These are phyloP conservation scores for Dendrocincla tyrannina DNA, from an alignment of 2,797 vertebrate genomes.

Conservation along the genomic window DNA sequence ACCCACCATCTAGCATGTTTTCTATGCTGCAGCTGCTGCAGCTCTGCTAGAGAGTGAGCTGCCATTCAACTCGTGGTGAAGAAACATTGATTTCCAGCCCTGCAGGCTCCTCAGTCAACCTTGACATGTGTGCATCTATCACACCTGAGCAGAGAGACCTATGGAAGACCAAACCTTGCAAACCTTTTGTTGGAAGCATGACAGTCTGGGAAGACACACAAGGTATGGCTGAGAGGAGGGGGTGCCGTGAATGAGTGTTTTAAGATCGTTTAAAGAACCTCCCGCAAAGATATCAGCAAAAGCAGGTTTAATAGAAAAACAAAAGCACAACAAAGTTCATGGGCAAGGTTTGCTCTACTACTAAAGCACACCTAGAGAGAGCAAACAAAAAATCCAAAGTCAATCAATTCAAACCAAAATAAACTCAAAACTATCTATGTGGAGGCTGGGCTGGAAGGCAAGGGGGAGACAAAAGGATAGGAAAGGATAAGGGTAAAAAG, in stretches of 20 bases:
- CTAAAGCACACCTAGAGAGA: background rate
- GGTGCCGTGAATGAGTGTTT: background rate
- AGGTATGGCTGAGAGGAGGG: background rate
- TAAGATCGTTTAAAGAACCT: background rate
- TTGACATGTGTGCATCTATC: background rate
- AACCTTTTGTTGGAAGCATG: background rate
- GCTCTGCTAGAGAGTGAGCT: background rate
- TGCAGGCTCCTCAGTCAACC: background rate
- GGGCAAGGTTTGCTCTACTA: background rate
- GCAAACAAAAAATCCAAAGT: background rate
- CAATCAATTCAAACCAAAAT: background rate
- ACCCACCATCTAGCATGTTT: background rate
- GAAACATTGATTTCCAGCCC: background rate
- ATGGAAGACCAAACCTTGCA: background rate
- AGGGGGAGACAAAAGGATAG: background rate
- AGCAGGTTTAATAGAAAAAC: background rate
- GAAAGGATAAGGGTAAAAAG: too few relatives aligned
- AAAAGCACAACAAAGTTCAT: accelerated
- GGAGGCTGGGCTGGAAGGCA: background rate
- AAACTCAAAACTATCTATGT: background rate
- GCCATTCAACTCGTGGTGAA: background rate
- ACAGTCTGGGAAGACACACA: background rate
- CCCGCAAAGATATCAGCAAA: background rate
- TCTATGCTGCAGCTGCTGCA: background rate
- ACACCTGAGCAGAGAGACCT: background rate